Base-by-base conservation (phyloP, 2,888 invertebrate genomes). In the Meiosimyza decipiens region DNA sequence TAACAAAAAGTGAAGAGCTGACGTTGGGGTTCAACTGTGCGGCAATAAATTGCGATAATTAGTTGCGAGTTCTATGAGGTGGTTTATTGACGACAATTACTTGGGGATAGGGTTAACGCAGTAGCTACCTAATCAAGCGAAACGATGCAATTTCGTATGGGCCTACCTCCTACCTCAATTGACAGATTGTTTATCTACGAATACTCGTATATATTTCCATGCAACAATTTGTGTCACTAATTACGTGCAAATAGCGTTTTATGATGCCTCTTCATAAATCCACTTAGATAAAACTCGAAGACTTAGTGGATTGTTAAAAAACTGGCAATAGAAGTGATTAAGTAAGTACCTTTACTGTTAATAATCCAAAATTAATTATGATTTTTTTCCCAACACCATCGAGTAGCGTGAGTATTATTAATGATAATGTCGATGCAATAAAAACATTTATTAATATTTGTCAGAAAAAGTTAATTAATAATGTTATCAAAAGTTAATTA, bases 171-270 rank as follows among this genome's bases (percentile, higher is more conserved):
- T 33, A 52, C 54, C 64, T 54, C n/a, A 11, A 47, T 13, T 18
- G 54, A 40, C 40, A 40, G 28, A 28, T 28, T 40, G 6, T 40
- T 9, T 40, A 40, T 28, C 13, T n/a, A 50, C 54, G 16, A 71
- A 18, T 49, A 16, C 50, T 28, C 40, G 33, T 16, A 16, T 40
- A 33, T 28, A 40, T 40, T 9, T 40, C 40, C 9, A 40, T 40
- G 40, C 40, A 79, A 77, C 81, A 81, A 82, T 85, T 84, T 82
- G 82, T 85, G 84, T 83, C 83, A 84, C 84, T 84, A 84, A 85
- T 84, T 84, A 82, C 82, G 82, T 82, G 80, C 85, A 81, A 83
- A 83, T 83, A 80, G 82, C 79, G 80, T 77, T 79, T 74, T 71
- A 72, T 67, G 71, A 57, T 54, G 18, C n/a, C 54, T 40, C 57